Base-by-base conservation (phyloP, 2,113 vertebrate species). In the Phalacrocorax aristotelis region DNA sequence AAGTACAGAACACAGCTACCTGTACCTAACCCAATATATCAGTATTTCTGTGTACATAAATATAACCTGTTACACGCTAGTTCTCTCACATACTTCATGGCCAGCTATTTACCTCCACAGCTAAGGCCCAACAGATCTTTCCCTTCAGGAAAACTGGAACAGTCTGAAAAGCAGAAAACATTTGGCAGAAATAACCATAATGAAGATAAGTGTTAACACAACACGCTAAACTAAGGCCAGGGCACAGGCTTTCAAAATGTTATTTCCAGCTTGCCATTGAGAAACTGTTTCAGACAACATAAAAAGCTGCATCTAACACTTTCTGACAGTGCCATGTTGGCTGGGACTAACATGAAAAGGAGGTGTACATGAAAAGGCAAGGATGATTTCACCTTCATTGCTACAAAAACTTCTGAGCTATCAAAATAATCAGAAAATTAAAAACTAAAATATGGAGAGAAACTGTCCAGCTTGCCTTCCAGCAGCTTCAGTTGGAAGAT, bases 321-420 rank as follows among this genome's bases (percentile, higher is more conserved):
- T 95, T 89, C 77, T 93, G 96, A 95, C 94, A 95, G 92, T 76
- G 77, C 92, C 94, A 94, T 96, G 94, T 96, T 97, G 95, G 65
- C 80, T 91, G 81, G 69, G 89, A 92, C 61, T 87, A 78, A 71
- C 72, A 84, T 51, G 76, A 84, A 95, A 87, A 80, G 55, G 44
- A 95, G 83, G 51, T 87, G 69, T 68, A 65, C 44, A 38, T 26
- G 38, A 80, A 95, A 90, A 95, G 27, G 55, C 65, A 92, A 91
- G 64, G 60, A 90, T 94, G 69, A 79, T 65, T 97, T 95, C 74
- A 89, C 94, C 55, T 91, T 75, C 32, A 23, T n/a, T 78, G 27
- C 44, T 90, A 52, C 38, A 89, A 66, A 86, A 93, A 83, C 44
- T 92, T 89, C 19, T 78, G 30, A 87, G 48, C 70, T 83, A 85